Conservation (phyloP, 2,113 vertebrate genomes). For the Megaceryle torquata region DNA sequence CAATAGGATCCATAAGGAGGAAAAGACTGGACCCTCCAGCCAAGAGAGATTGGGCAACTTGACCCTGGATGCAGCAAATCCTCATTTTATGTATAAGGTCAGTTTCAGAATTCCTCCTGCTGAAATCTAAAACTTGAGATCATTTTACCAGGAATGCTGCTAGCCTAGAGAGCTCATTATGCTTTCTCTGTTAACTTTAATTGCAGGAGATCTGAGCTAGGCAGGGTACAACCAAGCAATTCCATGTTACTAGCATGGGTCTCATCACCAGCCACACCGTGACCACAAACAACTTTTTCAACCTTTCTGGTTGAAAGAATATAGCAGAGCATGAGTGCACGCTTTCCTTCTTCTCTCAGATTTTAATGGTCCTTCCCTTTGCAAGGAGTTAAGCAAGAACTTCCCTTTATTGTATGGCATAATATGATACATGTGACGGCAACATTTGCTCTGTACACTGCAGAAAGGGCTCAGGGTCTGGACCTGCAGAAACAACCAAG, state of each 20-base stretch:
- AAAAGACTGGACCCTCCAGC: neutral
- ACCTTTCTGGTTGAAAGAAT: neutral
- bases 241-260: neutral
- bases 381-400: neutral
- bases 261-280: accelerated
- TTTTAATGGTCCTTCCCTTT: neutral
- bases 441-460: neutral
- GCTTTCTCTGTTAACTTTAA: neutral
- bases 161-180: neutral
- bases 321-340: neutral
- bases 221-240: neutral
- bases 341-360: neutral
- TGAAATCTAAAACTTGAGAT: neutral
- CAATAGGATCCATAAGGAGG: neutral
- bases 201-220: neutral
- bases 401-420: neutral
- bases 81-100: neutral
- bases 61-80: neutral
- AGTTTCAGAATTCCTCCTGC: neutral
- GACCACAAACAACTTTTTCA: neutral
- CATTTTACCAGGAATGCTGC: neutral
- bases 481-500: neutral
- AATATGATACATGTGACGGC: accelerated
- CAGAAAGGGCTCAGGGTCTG: neutral
- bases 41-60: neutral